phyloP scores from a whole-genome alignment of 2,113 vertebrate genomes.

The Platysternon megacephalum region DNA sequence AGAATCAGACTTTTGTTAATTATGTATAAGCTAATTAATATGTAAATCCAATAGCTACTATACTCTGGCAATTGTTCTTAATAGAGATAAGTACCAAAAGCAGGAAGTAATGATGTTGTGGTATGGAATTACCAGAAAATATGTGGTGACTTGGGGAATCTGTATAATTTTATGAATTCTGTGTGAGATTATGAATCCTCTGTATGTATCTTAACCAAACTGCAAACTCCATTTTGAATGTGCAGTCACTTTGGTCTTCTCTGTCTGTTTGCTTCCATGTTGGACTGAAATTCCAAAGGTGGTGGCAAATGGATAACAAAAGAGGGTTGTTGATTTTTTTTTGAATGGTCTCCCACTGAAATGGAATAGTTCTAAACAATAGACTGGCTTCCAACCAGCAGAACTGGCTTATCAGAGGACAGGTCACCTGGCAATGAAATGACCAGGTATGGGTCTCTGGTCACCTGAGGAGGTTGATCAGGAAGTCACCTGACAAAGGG shows the following conservation, averaged over 20 bases:
- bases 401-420: neutral
- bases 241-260: neutral
- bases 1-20: neutral
- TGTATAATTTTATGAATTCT: neutral
- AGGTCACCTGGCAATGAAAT: neutral
- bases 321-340: neutral
- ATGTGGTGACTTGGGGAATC: neutral
- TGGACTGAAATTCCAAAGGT: neutral
- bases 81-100: neutral
- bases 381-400: neutral
- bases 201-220: neutral
- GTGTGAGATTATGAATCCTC: neutral
- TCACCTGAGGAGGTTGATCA: neutral
- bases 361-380: neutral
- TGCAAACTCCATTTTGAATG: neutral
- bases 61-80: neutral
- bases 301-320: neutral
- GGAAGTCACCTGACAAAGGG: neutral
- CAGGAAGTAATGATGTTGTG: neutral
- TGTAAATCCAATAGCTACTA: neutral
- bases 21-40: neutral
- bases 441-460: neutral
- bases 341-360: neutral
- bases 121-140: neutral
- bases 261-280: neutral